Evolutionary conservation across 64 coral and sea anemone species (phyloP).

Genomic region (Dendronephthya gigantea): DNA sequence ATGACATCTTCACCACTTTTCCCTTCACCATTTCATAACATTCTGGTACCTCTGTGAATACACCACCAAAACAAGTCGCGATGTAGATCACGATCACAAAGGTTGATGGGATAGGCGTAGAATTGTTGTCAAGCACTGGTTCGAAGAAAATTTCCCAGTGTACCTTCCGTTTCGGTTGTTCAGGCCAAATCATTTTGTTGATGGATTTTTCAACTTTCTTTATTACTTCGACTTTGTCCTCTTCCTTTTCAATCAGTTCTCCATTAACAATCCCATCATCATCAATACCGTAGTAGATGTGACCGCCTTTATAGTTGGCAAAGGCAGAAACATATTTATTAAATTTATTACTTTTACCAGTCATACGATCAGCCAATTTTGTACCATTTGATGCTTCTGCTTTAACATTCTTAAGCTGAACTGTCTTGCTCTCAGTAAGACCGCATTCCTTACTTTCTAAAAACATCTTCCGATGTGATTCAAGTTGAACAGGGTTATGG

Average conservation of each 20-base stretch:
- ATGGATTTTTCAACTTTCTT: neutral
- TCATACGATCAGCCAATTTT: neutral
- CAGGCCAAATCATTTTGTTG: neutral
- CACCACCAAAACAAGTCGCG: no score
- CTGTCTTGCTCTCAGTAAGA: neutral
- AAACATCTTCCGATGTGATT: neutral
- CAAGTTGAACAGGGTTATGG: neutral
- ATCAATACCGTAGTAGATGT: neutral
- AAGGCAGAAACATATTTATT: neutral
- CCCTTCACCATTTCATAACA: no score
- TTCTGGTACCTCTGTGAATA: no score
- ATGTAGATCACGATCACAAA: no score
- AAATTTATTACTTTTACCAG: neutral
- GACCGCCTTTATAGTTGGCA: neutral
- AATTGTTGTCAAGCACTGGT: neutral
- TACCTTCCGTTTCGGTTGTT: neutral
- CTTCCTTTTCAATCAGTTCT: neutral
- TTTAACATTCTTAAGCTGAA: neutral
- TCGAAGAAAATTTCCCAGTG: neutral
- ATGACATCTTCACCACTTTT: neutral
- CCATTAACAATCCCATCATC: neutral
- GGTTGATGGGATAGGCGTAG: neutral
- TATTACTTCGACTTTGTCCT: neutral
- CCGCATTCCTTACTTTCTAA: neutral
- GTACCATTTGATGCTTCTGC: neutral